Base-by-base conservation (phyloP, 1,140 invertebrate genomes). In the Dendrolimus punctatus region DNA sequence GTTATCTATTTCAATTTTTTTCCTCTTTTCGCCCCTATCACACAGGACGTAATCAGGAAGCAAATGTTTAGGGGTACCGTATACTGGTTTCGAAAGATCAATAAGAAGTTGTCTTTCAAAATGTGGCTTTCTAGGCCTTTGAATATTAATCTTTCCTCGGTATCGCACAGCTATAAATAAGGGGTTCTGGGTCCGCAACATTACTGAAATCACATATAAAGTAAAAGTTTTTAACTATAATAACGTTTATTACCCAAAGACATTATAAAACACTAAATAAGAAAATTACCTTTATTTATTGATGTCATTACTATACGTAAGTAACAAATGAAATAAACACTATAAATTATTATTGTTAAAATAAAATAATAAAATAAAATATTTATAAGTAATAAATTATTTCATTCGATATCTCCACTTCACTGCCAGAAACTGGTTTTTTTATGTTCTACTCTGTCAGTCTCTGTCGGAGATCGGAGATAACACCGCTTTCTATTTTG, bases 141-240 rank as follows among this genome's bases (percentile, higher is more conserved):
- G 91, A 46, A 95, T 90, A 70, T 95, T 94, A 39, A 95, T 92
- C 80, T 93, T 94, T 0, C 90, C 89, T 23, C 91, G 85, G 68
- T 90, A 93, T 60, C 93, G 87, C 69, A 91, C 90, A 8, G 90
- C 88, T 58, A 92, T 88, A 7, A 88, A 56, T 6, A 89, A 72
- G 4, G 88, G 78, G 4, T 74, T 58, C 41, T 80, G 75, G 6
- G 71, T 58, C 51, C 78, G 71, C 44, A 89, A 68, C 46, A 90
- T 58, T 42, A 57, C 88, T 89, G 64, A 42, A 81, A 62, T 39
- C 44, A 52, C 7, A 8, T 38, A 46, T 36, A 36, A 6, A 50
- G 36, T 51, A n/a, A 49, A 51, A 46, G 47, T 41, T 46, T n/a
- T 4, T 10, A 9, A 57, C 44, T 40, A 50, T 41, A 39, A 9